These are phyloP conservation scores for Colletes latitarsis DNA, from an alignment of 1,140 invertebrate genomes.

Conservation along the genomic window DNA sequence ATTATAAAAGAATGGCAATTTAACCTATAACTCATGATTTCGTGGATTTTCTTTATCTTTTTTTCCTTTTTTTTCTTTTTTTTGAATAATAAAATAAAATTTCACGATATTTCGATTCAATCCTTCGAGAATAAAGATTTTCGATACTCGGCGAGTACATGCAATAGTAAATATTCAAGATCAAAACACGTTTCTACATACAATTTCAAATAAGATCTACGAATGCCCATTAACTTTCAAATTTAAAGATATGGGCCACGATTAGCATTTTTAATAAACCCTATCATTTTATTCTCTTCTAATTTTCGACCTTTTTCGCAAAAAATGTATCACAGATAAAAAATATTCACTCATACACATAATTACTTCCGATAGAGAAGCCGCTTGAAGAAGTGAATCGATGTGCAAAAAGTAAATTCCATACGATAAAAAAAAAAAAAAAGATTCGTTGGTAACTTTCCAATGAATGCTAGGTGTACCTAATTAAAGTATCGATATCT, in stretches of 20 bases:
- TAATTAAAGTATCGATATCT: slow-evolving; percentile 35
- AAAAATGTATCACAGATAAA: slow-evolving; percentile 62
- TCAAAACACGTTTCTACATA: slow-evolving; percentile 16
- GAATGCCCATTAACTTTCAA: slow-evolving; percentile 17
- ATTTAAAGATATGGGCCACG: not conserved
- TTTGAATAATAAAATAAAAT: slow-evolving; percentile 34
- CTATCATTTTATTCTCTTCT: slow-evolving; percentile 18
- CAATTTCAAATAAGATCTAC: slow-evolving; percentile 29
- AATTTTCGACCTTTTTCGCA: slow-evolving; percentile 23
- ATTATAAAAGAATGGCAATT: slow-evolving; percentile 39
- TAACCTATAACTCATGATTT: not conserved
- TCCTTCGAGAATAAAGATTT: slow-evolving; percentile 53
- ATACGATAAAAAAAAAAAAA: slow-evolving; percentile 29
- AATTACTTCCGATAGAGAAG: slow-evolving; percentile 40
- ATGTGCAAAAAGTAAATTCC: slow-evolving; percentile 60
- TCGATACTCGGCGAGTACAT: slow-evolving; percentile 3
- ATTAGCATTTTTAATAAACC: slow-evolving; percentile 25
- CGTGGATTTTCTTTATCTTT: not conserved
- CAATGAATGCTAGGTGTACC: slow-evolving; percentile 27
- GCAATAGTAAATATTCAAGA: slow-evolving; percentile 11
- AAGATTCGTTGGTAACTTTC: slow-evolving; percentile 53
- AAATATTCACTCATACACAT: slow-evolving; percentile 34
- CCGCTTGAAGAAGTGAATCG: slow-evolving; percentile 72
- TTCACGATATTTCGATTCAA: slow-evolving; percentile 62
- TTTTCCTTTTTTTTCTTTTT: slow-evolving; percentile 18